These are phyloP conservation scores for Mycetomoellerius zeteki DNA, from an alignment of 1,140 invertebrate genomes.

Conservation along the genomic window DNA sequence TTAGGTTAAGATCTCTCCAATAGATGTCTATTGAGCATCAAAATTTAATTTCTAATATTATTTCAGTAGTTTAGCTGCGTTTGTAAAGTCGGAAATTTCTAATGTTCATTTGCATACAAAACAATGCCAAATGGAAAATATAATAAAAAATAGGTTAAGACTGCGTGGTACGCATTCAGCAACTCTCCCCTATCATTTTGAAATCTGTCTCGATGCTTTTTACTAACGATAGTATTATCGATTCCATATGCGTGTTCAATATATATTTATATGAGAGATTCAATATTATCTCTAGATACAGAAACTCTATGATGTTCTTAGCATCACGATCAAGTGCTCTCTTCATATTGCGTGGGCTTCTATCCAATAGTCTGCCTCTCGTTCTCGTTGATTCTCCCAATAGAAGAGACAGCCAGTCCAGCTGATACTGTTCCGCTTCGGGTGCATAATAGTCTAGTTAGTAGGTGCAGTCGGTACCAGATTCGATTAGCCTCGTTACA, in stretches of 20 bases:
- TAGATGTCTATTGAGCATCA: no score
- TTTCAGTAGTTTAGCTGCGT: no score
- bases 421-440: slow-evolving; percentile 63
- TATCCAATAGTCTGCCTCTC: slow-evolving; percentile 50
- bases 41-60: no score
- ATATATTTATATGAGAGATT: not conserved
- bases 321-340: slow-evolving; percentile 20
- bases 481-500: slow-evolving; percentile 75
- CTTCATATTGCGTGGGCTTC: slow-evolving; percentile 25
- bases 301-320: slow-evolving; percentile 38
- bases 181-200: no score
- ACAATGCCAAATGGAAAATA: no score
- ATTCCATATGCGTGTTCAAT: no score
- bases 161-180: no score
- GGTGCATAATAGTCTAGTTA: slow-evolving; percentile 77
- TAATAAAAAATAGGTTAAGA: no score
- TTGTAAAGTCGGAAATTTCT: no score
- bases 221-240: not conserved
- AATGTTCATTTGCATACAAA: no score
- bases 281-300: slow-evolving; percentile 46
- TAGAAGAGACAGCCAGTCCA: slow-evolving; percentile 65
- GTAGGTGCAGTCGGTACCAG: slow-evolving; percentile 65
- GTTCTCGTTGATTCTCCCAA: slow-evolving; percentile 56
- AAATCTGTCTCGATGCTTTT: not conserved
- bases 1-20: no score